Conservation (phyloP, 1,140 invertebrate species). For the Lysiphlebus fabarum region DNA sequence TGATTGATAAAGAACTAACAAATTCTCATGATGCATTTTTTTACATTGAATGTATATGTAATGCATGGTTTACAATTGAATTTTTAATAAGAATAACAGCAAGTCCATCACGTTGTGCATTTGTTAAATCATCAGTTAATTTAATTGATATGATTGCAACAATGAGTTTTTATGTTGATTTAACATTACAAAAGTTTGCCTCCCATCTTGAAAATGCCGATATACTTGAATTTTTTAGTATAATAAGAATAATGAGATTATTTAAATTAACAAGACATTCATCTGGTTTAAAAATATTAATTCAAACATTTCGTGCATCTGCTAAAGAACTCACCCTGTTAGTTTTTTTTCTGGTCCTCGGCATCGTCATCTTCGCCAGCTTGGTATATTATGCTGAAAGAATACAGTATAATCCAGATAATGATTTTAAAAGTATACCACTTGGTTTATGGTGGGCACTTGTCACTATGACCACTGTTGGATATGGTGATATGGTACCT, state of each 20-base stretch:
- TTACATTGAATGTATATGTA: constrained; percentile 98
- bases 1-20: constrained; percentile 87
- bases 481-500: constrained; percentile 96
- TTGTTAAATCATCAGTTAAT: constrained; percentile 91
- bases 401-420: constrained; percentile 81
- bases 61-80: constrained; percentile 99
- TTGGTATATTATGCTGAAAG: constrained; percentile 97
- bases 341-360: constrained; percentile 93
- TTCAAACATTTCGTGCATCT: constrained; percentile 95
- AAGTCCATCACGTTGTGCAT: constrained; percentile 88
- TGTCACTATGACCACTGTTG: constrained; percentile 98
- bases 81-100: constrained; percentile 93
- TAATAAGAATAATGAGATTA: constrained; percentile 96
- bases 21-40: constrained; percentile 97
- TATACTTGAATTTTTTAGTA: constrained; percentile 98
- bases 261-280: constrained; percentile 98
- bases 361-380: constrained; percentile 95
- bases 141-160: constrained; percentile 99
- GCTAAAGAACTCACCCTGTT: constrained; percentile 95
- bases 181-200: constrained; percentile 82
- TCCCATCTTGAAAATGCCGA: constrained; percentile 93
- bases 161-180: constrained; percentile 95
- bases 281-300: constrained; percentile 95
- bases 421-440: constrained; percentile 92
- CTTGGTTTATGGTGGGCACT: constrained; percentile 97